Conservation (phyloP, 2,113 vertebrate species). For the Rhombomys opimus region DNA sequence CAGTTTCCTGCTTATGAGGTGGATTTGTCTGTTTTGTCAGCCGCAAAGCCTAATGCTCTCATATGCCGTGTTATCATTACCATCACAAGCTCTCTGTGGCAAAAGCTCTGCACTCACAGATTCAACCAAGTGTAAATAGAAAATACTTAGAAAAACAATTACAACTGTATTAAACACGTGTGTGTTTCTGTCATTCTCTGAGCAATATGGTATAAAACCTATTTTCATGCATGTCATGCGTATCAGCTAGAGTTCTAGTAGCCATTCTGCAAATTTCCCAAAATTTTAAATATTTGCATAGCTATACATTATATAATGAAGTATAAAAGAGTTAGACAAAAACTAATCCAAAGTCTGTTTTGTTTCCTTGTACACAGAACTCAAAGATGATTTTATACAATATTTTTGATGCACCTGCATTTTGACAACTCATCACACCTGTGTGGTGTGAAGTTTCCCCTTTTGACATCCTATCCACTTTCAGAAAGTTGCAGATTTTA, state of each 20-base stretch:
- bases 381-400: not conserved
- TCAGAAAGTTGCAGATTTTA: not conserved
- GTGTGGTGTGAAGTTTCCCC: not conserved
- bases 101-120: not conserved
- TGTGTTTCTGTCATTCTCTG: not conserved
- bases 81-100: too few relatives aligned
- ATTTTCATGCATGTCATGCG: not conserved
- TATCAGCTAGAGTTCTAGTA: not conserved
- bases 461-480: not conserved
- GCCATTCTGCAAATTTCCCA: not conserved
- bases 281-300: not conserved
- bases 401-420: not conserved
- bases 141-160: not conserved
- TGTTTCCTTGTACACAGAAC: not conserved
- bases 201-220: not conserved
- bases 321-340: not conserved
- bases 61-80: not conserved
- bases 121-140: not conserved
- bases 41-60: not conserved
- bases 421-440: not conserved
- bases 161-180: not conserved
- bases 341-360: not conserved
- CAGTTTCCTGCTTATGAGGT: not conserved
- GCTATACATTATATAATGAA: not conserved
- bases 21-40: slow-evolving; percentile 1